Percentiles rank a stretch among this genome's conserved stretches.
Evolutionary conservation across 2,888 invertebrate genomes (phyloP).

Genomic region (Salticus scenicus): DNA sequence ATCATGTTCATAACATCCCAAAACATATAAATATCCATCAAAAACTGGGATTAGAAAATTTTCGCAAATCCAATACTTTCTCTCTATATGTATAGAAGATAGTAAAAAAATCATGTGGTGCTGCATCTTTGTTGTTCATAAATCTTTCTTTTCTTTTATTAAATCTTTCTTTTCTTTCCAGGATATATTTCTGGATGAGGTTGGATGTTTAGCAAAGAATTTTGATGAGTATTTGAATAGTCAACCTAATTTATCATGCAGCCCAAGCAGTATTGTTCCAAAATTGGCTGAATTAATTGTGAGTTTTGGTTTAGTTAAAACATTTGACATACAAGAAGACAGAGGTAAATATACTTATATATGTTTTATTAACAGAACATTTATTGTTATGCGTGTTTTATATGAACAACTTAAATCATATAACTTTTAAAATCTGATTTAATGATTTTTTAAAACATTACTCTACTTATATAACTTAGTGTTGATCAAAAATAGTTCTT

Average conservation of each 20-base stretch:
- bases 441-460: neutral
- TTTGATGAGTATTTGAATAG: neutral
- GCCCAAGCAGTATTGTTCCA: constrained; percentile 7
- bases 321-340: constrained; percentile 13
- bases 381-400: too few species aligned
- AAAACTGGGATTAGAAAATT: too few species aligned
- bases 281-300: constrained; percentile 36
- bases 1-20: too few species aligned
- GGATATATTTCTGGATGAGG: neutral
- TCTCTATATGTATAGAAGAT: too few species aligned
- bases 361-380: too few species aligned
- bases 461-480: too few species aligned
- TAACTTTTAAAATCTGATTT: neutral
- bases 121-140: too few species aligned
- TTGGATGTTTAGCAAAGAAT: constrained; percentile 9
- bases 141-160: too few species aligned
- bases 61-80: too few species aligned
- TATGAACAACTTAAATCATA: neutral
- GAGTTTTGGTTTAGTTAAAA: constrained; percentile 32
- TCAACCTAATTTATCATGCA: neutral
- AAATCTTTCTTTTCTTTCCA: neutral
- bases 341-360: constrained; percentile 38
- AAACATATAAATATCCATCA: too few species aligned
- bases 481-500: too few species aligned
- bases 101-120: too few species aligned